These are phyloP conservation scores for Sclerodermus sp. DNA, from an alignment of 2,888 invertebrate species.

Conservation along the genomic window DNA sequence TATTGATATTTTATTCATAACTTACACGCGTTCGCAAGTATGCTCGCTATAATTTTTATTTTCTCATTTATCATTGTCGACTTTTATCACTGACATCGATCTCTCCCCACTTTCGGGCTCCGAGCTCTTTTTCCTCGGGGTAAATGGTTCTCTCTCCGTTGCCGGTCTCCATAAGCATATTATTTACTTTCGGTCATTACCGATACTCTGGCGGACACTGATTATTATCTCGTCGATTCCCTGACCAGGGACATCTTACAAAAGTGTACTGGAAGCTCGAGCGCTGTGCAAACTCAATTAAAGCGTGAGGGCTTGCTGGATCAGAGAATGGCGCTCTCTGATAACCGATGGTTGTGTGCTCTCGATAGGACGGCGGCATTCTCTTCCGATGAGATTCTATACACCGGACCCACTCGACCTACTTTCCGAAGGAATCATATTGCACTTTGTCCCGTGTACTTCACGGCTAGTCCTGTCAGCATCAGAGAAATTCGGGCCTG, in stretches of 20 bases:
- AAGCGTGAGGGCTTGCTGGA: slow-evolving; percentile 25
- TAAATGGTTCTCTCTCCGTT: not conserved
- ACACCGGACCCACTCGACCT: slow-evolving; percentile 1
- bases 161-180: slow-evolving; percentile 16
- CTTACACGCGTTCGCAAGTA: too few relatives aligned
- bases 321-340: slow-evolving; percentile 19
- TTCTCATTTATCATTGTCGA: too few relatives aligned
- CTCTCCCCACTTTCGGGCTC: too few relatives aligned
- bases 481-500: too few relatives aligned
- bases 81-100: too few relatives aligned
- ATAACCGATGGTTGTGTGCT: slow-evolving; percentile 14
- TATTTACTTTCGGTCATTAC: slow-evolving; percentile 27
- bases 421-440: slow-evolving; percentile 1
- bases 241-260: slow-evolving; percentile 14
- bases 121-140: too few relatives aligned
- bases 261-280: slow-evolving; percentile 21
- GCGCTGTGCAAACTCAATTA: slow-evolving; percentile 35
- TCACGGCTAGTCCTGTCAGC: too few relatives aligned
- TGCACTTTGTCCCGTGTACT: too few relatives aligned
- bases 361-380: slow-evolving; percentile 9
- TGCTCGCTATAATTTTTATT: too few relatives aligned
- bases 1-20: too few relatives aligned
- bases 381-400: slow-evolving; percentile 12
- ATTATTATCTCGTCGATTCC: slow-evolving; percentile 20
- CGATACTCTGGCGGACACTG: slow-evolving; percentile 15